Evolutionary conservation across 2,888 invertebrate species (phyloP).

Genomic region (Axea sp.): DNA sequence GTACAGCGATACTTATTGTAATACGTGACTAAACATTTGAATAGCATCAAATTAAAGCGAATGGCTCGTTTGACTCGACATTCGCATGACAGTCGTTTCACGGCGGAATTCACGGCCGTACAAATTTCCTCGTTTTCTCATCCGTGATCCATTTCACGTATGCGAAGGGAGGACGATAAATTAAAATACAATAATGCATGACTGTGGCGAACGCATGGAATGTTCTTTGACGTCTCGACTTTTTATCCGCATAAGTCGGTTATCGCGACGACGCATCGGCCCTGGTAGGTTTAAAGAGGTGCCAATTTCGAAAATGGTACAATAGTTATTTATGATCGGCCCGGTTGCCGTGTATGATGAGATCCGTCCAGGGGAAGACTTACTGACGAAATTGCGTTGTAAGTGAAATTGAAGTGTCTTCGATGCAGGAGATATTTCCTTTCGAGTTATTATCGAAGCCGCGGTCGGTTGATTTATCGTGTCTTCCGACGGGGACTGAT

Average conservation of each 20-base stretch:
- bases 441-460: slow-evolving; percentile 33
- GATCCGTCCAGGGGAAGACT: slow-evolving; percentile 35
- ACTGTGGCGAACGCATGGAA: slow-evolving; percentile 18
- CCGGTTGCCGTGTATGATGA: slow-evolving; percentile 12
- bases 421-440: slow-evolving; percentile 43
- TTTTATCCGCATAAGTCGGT: slow-evolving; percentile 40
- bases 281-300: slow-evolving; percentile 26
- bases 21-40: slow-evolving; percentile 35
- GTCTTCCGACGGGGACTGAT: slow-evolving; percentile 22
- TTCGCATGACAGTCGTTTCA: slow-evolving; percentile 29
- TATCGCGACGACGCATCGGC: slow-evolving; percentile 23
- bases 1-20: slow-evolving; percentile 36
- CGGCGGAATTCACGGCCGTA: slow-evolving; percentile 8
- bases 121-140: slow-evolving; percentile 34
- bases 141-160: slow-evolving; percentile 7
- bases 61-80: slow-evolving; percentile 3
- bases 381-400: slow-evolving; percentile 46
- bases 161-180: slow-evolving; percentile 22
- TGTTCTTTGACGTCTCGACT: slow-evolving; percentile 32
- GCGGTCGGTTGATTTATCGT: slow-evolving; percentile 36
- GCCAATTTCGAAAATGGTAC: slow-evolving; percentile 51
- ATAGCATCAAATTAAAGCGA: slow-evolving; percentile 13
- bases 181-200: slow-evolving; percentile 39
- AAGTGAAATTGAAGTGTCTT: slow-evolving; percentile 52
- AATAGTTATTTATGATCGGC: slow-evolving; percentile 40